These are phyloP conservation scores for Bovichtus variegatus DNA, from an alignment of 2,797 vertebrate species.

Conservation along the genomic window DNA sequence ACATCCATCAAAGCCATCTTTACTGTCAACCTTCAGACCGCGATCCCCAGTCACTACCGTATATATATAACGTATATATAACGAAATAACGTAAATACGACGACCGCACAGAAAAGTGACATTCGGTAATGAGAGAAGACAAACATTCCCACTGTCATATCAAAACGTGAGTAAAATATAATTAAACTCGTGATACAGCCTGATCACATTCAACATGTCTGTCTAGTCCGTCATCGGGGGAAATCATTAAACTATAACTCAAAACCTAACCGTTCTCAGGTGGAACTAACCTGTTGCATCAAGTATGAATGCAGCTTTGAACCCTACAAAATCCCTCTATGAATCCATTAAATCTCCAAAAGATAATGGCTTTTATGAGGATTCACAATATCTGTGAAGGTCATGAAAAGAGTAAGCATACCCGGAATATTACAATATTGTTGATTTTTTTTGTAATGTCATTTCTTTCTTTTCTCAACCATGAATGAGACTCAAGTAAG, in stretches of 20 bases:
- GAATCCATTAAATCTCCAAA: neutral
- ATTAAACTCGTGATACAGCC: neutral
- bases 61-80: too few relatives aligned
- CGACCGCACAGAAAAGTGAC: neutral
- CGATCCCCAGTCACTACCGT: neutral
- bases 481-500: neutral
- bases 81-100: neutral
- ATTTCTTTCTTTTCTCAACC: conserved; percentile 1
- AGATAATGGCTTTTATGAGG: neutral
- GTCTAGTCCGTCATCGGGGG: neutral
- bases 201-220: neutral
- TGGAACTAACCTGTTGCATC: rapidly evolving
- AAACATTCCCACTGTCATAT: neutral
- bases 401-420: neutral
- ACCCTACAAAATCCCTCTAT: neutral
- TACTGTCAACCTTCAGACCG: neutral
- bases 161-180: neutral
- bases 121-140: too few relatives aligned
- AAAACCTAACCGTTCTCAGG: neutral
- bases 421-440: neutral
- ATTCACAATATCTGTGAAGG: neutral
- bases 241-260: neutral
- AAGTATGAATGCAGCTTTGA: neutral
- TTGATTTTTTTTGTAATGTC: conserved; percentile 13
- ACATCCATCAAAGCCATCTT: neutral